Base-by-base conservation (phyloP, 2,888 invertebrate species). In the Drosophila trichaetosa region DNA sequence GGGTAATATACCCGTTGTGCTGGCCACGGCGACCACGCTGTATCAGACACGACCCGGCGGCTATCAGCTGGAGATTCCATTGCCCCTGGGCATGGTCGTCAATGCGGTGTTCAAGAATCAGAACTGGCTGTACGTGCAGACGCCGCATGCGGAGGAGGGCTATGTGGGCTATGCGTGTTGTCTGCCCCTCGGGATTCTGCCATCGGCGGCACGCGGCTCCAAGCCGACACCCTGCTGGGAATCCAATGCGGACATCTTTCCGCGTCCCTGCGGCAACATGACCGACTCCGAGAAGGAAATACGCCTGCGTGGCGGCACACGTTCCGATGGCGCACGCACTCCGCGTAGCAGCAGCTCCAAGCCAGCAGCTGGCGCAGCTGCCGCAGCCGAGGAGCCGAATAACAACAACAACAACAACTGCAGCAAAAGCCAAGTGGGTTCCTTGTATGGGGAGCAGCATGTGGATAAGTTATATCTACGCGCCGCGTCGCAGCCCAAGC, bases 101-200 rank as follows among this genome's bases (percentile, higher is more conserved):
- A 97, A 97, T 91, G 97, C 97, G 0, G 96, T 97, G 33, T 97
- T 97, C 92, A 97, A 97, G 92, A 97, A 96, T 89, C 95, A 97
- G 83, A 95, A 95, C 85, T 97, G 97, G 97, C 93, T 97, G 42
- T 97, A 97, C 90, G 97, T 96, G 24, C 97, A 97, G 92, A 97
- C 97, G 1, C 97, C 97, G 4, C 97, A 97, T 82, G 96, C 96
- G 0, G 96, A 97, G 80, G 97, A 97, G 91, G 97, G 97, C 0
- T 97, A 97, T 86, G 96, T 97, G 29, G 94, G 95, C 74, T 97
- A 97, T 78, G 94, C 95, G 21, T 95, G 96, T 4, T 97, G 97
- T 90, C 91, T 97, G 74, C 97, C 97, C 2, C 92, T 97, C 59
- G 97, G 97, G 33, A 96, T 96, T 80, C 90, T 96, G 73, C 96